Evolutionary conservation across 1,140 invertebrate genomes (phyloP).

Genomic region (Caenorhabditis inopinata): DNA sequence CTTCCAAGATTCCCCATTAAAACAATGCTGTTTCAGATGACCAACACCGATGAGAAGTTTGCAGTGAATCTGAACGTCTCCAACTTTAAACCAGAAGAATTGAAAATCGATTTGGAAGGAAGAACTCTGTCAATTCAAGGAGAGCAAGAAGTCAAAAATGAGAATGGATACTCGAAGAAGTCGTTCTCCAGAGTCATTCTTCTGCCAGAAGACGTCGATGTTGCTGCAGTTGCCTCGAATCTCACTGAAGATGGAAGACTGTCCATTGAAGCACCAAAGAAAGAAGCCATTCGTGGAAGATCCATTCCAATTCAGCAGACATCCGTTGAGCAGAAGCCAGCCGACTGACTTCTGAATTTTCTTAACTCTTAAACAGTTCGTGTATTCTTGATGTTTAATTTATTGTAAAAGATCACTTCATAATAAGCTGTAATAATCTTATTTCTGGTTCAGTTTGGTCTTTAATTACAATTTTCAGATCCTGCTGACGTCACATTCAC

Average conservation of each 20-base stretch:
- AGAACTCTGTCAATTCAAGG: constrained; percentile 5
- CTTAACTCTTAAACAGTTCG: no score
- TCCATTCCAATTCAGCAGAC: not conserved
- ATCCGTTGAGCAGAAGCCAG: not conserved
- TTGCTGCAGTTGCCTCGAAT: not conserved
- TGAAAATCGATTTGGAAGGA: constrained; percentile 30
- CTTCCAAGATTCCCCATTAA: no score
- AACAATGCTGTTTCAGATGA: constrained; percentile 18
- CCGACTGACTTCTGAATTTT: no score
- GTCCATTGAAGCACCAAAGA: constrained; percentile 37
- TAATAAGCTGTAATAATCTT: no score
- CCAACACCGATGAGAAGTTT: not conserved
- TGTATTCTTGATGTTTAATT: no score
- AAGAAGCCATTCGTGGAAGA: not conserved
- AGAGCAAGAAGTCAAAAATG: constrained; percentile 3
- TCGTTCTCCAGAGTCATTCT: constrained; percentile 12
- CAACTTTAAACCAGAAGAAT: constrained; percentile 24
- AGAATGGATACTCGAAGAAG: constrained; percentile 1
- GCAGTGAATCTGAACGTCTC: not conserved
- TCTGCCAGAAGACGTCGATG: constrained; percentile 31
- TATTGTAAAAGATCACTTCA: no score
- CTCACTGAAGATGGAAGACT: constrained; percentile 16
- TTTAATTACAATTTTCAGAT: no score
- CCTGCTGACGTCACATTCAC: no score
- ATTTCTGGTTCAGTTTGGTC: no score